These are phyloP conservation scores for Drosophila rhopaloa DNA, from an alignment of 1,140 invertebrate species.

Conservation along the genomic window DNA sequence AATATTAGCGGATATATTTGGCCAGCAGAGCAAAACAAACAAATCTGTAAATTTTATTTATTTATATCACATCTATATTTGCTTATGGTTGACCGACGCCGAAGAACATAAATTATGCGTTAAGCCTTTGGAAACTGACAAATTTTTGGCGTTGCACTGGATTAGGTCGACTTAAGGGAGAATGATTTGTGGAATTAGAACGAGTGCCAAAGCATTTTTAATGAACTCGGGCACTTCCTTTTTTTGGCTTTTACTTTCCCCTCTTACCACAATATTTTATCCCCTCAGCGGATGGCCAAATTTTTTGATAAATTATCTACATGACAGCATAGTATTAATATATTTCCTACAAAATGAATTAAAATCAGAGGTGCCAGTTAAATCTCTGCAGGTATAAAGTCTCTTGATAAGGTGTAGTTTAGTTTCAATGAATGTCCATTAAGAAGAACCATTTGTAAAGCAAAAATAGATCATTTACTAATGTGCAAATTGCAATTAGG, in stretches of 20 bases:
- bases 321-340: background rate
- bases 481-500: background rate
- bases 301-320: conserved; percentile 25
- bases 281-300: no score
- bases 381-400: no score
- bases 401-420: no score
- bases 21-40: conserved; percentile 1
- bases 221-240: conserved; percentile 32
- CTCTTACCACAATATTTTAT: background rate
- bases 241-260: background rate
- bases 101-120: conserved; percentile 34
- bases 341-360: no score
- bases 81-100: conserved; percentile 20
- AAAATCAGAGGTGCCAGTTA: no score
- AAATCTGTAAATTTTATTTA: conserved; percentile 13
- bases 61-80: conserved; percentile 29
- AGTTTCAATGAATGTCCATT: no score
- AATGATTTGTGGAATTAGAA: conserved; percentile 46
- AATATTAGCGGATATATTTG: conserved; percentile 13
- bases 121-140: conserved; percentile 44
- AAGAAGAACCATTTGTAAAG: background rate
- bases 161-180: conserved; percentile 31
- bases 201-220: conserved; percentile 37
- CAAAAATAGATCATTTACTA: background rate
- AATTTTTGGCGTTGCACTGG: conserved; percentile 48